Evolutionary conservation across 2,797 vertebrate species (phyloP).

Genomic region (Erethizon dorsatum): DNA sequence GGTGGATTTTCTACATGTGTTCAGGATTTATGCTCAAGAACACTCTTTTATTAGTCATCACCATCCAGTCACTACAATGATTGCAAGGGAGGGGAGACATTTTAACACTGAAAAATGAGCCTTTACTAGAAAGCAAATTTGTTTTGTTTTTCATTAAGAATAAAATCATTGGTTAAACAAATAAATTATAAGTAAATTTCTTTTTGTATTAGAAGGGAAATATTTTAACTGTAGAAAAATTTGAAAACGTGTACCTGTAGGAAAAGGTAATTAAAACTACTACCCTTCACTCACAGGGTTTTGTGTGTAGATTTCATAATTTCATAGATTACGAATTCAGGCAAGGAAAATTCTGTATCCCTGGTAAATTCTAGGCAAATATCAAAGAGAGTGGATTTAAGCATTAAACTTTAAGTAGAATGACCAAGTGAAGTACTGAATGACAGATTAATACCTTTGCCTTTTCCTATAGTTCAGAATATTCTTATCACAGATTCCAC

Average conservation of each 20-base stretch:
- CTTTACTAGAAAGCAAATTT: not conserved
- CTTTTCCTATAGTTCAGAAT: not conserved
- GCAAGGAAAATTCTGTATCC: not conserved
- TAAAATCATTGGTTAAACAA: not conserved
- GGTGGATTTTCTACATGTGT: not conserved
- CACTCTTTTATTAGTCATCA: not conserved
- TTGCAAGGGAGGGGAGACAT: not conserved
- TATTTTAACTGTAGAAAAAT: constrained; percentile 8
- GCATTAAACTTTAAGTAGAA: not conserved
- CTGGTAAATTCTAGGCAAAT: not conserved
- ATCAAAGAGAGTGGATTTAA: not conserved
- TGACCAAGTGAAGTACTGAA: not conserved
- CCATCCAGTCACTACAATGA: not conserved
- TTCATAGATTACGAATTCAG: not conserved
- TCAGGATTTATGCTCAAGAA: not conserved
- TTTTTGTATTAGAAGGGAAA: not conserved
- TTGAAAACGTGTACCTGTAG: not conserved
- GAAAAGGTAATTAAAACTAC: not conserved
- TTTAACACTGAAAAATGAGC: not conserved
- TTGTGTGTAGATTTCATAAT: not conserved
- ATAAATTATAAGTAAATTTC: not conserved
- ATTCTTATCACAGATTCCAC: not conserved
- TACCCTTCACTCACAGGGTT: not conserved
- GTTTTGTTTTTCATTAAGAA: not conserved
- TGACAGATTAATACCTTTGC: not conserved